Base-by-base conservation (phyloP, 2,797 vertebrate genomes). In the Microchirus variegatus region DNA sequence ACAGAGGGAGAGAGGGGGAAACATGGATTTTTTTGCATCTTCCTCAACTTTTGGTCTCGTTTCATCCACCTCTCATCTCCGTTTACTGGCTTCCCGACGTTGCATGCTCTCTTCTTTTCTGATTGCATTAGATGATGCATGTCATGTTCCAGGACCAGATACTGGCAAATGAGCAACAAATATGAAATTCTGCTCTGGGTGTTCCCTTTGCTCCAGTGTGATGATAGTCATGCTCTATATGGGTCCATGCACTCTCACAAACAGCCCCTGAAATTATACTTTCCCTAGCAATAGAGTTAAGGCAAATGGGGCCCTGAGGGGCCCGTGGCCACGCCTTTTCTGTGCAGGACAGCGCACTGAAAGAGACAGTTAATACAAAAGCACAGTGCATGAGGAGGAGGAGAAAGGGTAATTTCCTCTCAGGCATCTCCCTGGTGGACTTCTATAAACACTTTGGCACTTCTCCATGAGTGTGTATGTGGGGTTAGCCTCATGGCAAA, bases 261-360 rank as follows among this genome's bases (percentile, higher is more conserved):
- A 86, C 76, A n/a, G 78, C 43, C 73, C 84, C 84, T 82, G 84
- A 89, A 89, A 88, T 88, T 75, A 85, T 84, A 81, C 84, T 88
- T 85, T 88, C 80, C 82, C 84, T 76, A 73, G 83, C 82, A 73
- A 82, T 81, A 43, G 73, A 73, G 63, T 87, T 89, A 78, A 75
- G 83, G 73, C 40, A 84, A 84, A 88, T 70, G 63, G 68, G 49
- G 74, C 76, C 81, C 80, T 19, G 51, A 45, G 50, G 82, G 73
- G 31, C 41, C n/a, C 16, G 13, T 16, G 13, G 64, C 67, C 75
- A 80, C 73, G 31, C 70, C 77, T 86, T 73, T 73, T 73, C 60
- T 75, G 69, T 18, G 50, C 52, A 51, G 71, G 68, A 75, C 63
- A 71, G 61, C 41, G 53, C 45, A 13, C 10, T 11, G 41, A 53